Evolutionary conservation across 2,113 vertebrate genomes (phyloP).

Genomic region (Nematolebias whitei): DNA sequence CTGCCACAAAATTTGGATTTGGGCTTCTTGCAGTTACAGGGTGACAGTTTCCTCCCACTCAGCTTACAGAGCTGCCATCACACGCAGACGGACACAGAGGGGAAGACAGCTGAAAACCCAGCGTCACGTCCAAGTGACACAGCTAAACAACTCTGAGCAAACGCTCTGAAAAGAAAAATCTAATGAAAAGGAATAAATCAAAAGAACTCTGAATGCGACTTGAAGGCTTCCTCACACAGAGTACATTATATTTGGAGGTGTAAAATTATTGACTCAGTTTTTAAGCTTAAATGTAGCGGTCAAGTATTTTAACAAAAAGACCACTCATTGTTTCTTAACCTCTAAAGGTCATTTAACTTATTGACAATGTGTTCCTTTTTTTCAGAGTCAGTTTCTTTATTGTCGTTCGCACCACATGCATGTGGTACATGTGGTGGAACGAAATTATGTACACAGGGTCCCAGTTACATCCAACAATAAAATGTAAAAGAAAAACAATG

Average conservation of each 20-base stretch:
- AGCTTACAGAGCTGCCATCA: conserved; percentile 32
- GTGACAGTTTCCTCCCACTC: conserved; percentile 56
- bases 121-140: conserved; percentile 11
- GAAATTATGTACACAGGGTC: too few species aligned
- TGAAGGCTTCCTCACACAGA: neutral
- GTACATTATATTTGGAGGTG: neutral
- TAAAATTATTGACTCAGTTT: too few species aligned
- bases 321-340: too few species aligned
- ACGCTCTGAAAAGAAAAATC: conserved; percentile 4
- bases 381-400: too few species aligned
- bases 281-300: too few species aligned
- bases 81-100: conserved; percentile 10
- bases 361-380: too few species aligned
- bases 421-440: too few species aligned
- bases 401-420: too few species aligned
- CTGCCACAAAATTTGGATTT: conserved; percentile 49
- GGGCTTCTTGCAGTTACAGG: conserved; percentile 42
- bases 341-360: too few species aligned
- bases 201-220: conserved; percentile 6
- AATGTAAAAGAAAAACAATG: too few species aligned
- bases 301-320: too few species aligned
- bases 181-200: neutral
- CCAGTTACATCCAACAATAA: too few species aligned
- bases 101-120: conserved; percentile 38
- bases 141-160: conserved; percentile 15